Evolutionary conservation across 92 coral and sea anemone genomes (phyloP), one percentile per base, ranked within the genome.

Genomic region (Hydrozoanthus gracilis): DNA sequence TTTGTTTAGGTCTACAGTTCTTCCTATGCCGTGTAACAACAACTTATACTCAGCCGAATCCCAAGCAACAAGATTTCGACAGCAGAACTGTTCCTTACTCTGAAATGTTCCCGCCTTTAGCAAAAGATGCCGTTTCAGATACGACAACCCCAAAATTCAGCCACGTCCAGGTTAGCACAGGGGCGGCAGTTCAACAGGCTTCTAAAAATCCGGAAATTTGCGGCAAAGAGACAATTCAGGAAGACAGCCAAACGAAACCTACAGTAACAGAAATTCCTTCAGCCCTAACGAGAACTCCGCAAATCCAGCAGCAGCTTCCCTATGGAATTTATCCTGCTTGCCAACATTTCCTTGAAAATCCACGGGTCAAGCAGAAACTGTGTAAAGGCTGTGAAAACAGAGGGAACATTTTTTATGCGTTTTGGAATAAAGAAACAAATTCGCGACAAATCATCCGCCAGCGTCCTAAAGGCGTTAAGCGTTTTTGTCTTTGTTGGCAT

Each of bases 301-400:
- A 71, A 71, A 71, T 8, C 49, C 76, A 18, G 51, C n/a, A 75
- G 8, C 8, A 51, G 58, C 79, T 75, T 49, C 79, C 79, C 3
- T 51, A 49, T 27, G 79, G 64, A 20, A 49, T 75, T 35, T 49
- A 47, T 11, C 46, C 13, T 9, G 79, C 44, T 16, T 74, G 79
- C 12, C 55, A 10, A 5, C 79, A 74, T 74, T 74, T 74, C 13
- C 35, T 74, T 39, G 17, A 10, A 14, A 8, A 74, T 15, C 12
- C 79, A 17, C 79, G 58, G 4, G 62, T 49, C 11, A 74, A 9
- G 55, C 39, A 74, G 51, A 74, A 60, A 16, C 35, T 74, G 56
- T 74, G 79, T 13, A 74, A 74, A 20, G 79, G 79, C 11, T 74
- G 79, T 49, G 79, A 74, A 51, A 74, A 74, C 56, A 14, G 79